Conservation (phyloP, 2,888 invertebrate genomes). For the Deilephila elpenor region DNA sequence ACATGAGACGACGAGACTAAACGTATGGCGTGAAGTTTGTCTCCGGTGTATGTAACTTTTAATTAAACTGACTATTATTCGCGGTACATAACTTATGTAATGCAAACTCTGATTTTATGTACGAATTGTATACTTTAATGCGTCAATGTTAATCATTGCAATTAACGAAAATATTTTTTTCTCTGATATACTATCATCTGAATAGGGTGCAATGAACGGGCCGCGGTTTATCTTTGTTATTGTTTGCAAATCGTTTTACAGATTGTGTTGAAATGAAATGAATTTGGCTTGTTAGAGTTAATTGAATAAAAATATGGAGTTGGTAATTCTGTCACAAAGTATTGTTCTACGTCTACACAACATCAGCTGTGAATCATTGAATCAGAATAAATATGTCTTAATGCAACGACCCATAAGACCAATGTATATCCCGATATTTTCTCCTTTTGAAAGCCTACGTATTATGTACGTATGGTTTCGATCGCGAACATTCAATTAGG, state of each 20-base stretch:
- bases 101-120: not conserved
- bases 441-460: not conserved
- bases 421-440: not conserved
- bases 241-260: not conserved
- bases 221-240: not conserved
- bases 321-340: not conserved
- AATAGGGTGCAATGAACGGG: not conserved
- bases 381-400: not conserved
- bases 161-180: not conserved
- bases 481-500: not conserved
- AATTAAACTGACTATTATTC: slow-evolving; percentile 21
- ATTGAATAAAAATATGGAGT: not conserved
- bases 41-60: slow-evolving; percentile 21
- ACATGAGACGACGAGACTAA: slow-evolving; percentile 32
- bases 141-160: no score
- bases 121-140: not conserved
- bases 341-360: slow-evolving; percentile 9
- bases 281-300: not conserved
- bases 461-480: not conserved
- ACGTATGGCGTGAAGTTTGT: slow-evolving; percentile 28
- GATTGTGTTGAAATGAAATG: not conserved
- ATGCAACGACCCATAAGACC: not conserved
- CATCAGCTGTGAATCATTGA: not conserved
- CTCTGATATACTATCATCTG: not conserved
- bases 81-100: not conserved